Base-by-base conservation (phyloP, 1,140 invertebrate species). In the Tetraneura akinire region DNA sequence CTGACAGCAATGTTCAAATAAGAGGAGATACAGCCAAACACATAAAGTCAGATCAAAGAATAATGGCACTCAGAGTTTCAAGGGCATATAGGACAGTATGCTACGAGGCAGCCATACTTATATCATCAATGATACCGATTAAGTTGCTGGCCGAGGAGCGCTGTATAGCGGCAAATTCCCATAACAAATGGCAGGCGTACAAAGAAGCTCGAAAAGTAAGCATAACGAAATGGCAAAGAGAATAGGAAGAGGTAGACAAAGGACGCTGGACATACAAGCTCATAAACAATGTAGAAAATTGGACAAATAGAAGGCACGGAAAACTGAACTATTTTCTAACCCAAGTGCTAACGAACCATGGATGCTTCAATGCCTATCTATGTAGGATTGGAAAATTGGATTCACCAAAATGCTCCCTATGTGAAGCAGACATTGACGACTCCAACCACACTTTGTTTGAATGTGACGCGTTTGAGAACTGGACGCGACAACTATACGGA, bases 351-450 rank as follows among this genome's bases (percentile, higher is more conserved):
- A 23, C 53, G n/a, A 51, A 42, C 1, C 76, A 45, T 26, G 55
- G 55, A 14, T 80, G 76, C 53, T 80, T 57, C 16, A 45, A 53
- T 26, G 32, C 13, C n/a, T 80, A 57, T 14, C 10, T 80, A 4
- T 53, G n/a, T 1, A 37, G 5, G 3, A 29, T 47, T 1, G 32
- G 53, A n/a, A 51, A n/a, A 29, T 11, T 29, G 18, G 14, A 29
- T 5, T 45, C 26, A 3, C 47, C 71, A 18, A 32, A 47, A 2
- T 74, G 71, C 45, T 53, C 47, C 10, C 29, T 74, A 18, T 74
- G 71, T 29, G 23, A 32, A 8, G 71, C n/a, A 11, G 42, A 74
- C 3, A 53, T 53, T 3, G 71, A 74, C 13, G 49, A 47, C 23
- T 6, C 42, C 1, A 42, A 73, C 5, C 51, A 73, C 45, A 73